These are phyloP conservation scores for Eriocheir sinensis DNA, from an alignment of 1,140 invertebrate genomes.

Conservation along the genomic window DNA sequence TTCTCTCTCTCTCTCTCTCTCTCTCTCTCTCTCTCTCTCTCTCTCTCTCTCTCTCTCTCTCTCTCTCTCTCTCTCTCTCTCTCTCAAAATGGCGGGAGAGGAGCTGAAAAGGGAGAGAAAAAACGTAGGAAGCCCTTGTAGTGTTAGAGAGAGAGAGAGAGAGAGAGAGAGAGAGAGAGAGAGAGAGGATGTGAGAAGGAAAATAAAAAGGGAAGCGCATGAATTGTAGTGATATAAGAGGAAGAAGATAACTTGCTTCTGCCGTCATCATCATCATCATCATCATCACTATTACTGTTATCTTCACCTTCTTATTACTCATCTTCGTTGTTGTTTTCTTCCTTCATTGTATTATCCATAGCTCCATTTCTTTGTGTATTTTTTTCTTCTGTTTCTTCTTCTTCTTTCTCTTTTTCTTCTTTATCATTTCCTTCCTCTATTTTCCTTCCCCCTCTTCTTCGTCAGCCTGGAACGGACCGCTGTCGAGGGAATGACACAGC, in stretches of 20 bases:
- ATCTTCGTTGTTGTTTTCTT: too few relatives aligned
- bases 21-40: too few relatives aligned
- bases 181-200: background rate
- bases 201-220: background rate
- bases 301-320: background rate
- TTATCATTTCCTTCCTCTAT: background rate
- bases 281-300: background rate
- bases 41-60: too few relatives aligned
- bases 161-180: constrained; percentile 10
- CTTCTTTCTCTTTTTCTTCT: background rate
- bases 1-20: too few relatives aligned
- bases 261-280: background rate
- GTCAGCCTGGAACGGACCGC: background rate
- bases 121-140: too few relatives aligned
- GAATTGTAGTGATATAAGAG: too few relatives aligned
- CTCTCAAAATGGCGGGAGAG: background rate
- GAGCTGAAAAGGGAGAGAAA: background rate
- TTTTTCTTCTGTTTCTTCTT: background rate
- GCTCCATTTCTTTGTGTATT: too few relatives aligned
- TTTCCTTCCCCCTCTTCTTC: background rate
- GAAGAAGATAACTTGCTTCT: background rate
- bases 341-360: too few relatives aligned
- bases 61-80: too few relatives aligned
- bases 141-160: background rate
- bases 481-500: background rate